Conservation (phyloP, 2,113 vertebrate species). For the Notechis scutatus region DNA sequence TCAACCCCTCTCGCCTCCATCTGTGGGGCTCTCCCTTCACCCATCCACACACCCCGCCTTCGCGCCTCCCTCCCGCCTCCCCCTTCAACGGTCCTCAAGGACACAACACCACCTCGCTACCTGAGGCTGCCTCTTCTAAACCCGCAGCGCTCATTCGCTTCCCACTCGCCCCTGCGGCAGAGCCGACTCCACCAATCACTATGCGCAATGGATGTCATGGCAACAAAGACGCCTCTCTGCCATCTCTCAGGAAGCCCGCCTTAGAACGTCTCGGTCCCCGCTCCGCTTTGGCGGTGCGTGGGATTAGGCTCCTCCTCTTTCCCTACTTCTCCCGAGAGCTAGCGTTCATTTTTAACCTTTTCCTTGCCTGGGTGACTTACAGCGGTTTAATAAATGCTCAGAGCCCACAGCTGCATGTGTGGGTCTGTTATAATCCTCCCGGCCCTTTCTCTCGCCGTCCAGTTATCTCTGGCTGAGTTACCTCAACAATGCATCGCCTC, state of each 20-base stretch:
- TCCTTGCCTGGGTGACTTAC: background rate
- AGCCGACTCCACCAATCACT: background rate
- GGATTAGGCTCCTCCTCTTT: background rate
- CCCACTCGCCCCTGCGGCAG: constrained; percentile 30
- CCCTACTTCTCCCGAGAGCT: background rate
- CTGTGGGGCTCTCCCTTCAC: background rate
- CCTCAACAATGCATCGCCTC: constrained; percentile 4
- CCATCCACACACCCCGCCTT: background rate
- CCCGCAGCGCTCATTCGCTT: background rate
- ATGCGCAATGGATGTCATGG: background rate
- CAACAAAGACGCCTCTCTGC: background rate
- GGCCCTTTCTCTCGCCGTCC: background rate
- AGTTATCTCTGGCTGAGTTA: background rate
- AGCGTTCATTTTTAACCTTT: background rate
- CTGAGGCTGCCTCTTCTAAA: constrained; percentile 12
- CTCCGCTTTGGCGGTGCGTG: background rate
- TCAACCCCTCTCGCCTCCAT: background rate
- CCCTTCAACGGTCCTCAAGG: background rate
- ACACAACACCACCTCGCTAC: background rate
- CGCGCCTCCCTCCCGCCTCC: background rate
- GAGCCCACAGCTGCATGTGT: background rate
- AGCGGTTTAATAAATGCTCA: background rate
- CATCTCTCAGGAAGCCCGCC: background rate
- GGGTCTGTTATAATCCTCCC: background rate
- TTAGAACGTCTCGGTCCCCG: background rate